phyloP scores from a whole-genome alignment of 1,140 invertebrate genomes.

The Bombus waltoni region DNA sequence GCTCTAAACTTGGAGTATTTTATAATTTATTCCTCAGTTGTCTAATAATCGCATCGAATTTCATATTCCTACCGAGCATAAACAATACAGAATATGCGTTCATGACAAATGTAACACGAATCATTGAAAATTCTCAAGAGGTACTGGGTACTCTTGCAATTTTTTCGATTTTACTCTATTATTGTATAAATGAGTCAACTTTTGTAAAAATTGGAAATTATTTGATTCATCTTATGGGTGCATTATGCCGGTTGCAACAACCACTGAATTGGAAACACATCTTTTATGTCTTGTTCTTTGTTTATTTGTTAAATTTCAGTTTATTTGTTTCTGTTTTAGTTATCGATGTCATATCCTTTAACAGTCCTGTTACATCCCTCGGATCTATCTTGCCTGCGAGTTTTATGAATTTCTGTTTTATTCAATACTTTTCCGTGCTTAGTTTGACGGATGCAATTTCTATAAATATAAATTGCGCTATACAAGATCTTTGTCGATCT shows the following conservation, averaged over 20 bases:
- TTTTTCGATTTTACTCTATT: slow-evolving; percentile 15
- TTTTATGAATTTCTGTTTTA: slow-evolving; percentile 16
- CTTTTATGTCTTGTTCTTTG: background rate
- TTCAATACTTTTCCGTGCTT: slow-evolving; percentile 53
- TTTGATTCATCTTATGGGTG: background rate
- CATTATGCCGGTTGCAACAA: background rate
- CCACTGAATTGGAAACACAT: background rate
- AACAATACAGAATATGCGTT: background rate
- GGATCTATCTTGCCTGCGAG: background rate
- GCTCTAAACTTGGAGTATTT: slow-evolving; percentile 16
- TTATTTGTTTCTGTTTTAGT: background rate
- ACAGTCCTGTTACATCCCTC: background rate
- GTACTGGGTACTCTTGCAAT: slow-evolving; percentile 4
- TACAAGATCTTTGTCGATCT: background rate
- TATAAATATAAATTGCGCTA: slow-evolving; percentile 17
- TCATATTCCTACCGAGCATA: background rate
- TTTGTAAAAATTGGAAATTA: slow-evolving; percentile 35
- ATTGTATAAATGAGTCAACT: slow-evolving; percentile 14
- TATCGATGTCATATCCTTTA: background rate
- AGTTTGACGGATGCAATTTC: slow-evolving; percentile 16
- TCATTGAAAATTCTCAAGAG: slow-evolving; percentile 29
- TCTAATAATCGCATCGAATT: slow-evolving; percentile 15
- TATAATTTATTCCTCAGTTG: slow-evolving; percentile 45
- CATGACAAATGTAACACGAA: background rate
- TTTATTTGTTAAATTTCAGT: background rate